phyloP scores from a whole-genome alignment of 2,113 vertebrate species.

The Percopsis transmontana region DNA sequence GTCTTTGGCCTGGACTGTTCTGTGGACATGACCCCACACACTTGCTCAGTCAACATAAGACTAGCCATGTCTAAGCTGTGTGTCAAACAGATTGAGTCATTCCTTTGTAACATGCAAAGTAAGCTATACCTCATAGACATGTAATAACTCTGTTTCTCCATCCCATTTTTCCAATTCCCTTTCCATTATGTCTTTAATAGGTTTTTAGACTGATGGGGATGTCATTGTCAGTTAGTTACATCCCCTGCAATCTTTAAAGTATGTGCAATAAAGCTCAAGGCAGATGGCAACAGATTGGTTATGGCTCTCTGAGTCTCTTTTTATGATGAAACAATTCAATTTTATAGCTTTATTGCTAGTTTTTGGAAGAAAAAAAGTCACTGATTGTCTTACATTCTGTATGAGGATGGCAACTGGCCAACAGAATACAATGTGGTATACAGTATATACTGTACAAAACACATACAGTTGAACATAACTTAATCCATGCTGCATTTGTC shows the following conservation, averaged over 20 bases:
- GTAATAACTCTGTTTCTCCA: background rate
- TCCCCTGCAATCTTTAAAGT: background rate
- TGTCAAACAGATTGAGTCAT: conserved; percentile 45
- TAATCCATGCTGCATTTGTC: background rate
- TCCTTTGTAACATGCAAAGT: conserved; percentile 11
- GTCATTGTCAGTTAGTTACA: background rate
- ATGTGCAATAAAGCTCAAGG: background rate
- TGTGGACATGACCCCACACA: conserved; percentile 10
- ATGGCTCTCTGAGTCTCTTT: no score
- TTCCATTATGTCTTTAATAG: background rate
- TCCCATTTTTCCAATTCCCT: background rate
- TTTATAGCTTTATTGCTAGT: background rate
- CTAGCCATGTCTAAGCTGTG: conserved; percentile 46
- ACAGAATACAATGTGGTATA: background rate
- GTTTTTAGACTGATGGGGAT: background rate
- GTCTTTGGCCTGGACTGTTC: conserved; percentile 43
- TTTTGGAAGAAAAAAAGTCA: background rate
- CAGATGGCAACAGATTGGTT: background rate
- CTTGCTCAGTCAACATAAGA: conserved; percentile 34
- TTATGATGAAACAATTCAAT: background rate
- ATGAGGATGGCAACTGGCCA: background rate
- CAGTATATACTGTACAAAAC: background rate
- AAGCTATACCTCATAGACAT: conserved; percentile 21
- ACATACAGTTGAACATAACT: background rate
- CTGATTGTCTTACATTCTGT: background rate